Conservation (phyloP, 1,140 invertebrate genomes). For the Drosophila murphyi region DNA sequence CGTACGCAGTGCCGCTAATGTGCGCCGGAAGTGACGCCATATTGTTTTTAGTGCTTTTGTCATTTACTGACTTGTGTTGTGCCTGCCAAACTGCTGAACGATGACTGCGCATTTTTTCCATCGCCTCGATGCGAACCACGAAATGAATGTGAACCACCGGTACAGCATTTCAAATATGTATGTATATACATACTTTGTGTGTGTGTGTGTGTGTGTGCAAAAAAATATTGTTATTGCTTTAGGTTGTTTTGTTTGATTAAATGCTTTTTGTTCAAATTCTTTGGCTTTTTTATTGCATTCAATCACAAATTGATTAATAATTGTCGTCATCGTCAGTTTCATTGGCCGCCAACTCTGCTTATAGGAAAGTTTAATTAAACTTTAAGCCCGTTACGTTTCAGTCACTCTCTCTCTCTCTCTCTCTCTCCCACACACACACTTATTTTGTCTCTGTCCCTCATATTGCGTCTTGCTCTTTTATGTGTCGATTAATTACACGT, state of each 20-base stretch:
- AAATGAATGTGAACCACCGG: slow-evolving; percentile 4
- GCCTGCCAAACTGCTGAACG: slow-evolving; percentile 21
- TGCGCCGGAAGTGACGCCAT: slow-evolving; percentile 74
- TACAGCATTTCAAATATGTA: slow-evolving; percentile 58
- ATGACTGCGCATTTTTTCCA: slow-evolving; percentile 57
- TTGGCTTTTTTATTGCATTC: slow-evolving; percentile 36
- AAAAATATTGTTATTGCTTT: neutral
- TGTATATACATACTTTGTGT: neutral
- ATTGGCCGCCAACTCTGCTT: slow-evolving; percentile 47
- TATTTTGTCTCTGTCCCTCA: neutral
- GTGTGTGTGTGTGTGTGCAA: neutral
- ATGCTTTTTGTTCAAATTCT: slow-evolving; percentile 33
- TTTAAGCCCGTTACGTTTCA: slow-evolving; percentile 56
- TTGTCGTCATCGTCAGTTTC: slow-evolving; percentile 64
- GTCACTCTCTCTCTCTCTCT: neutral
- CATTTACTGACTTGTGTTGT: slow-evolving; percentile 50
- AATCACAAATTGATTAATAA: slow-evolving; percentile 79
- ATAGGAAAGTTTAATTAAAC: slow-evolving; percentile 73
- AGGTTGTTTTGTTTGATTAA: slow-evolving; percentile 19
- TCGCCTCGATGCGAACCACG: neutral
- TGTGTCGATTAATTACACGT: slow-evolving; percentile 79
- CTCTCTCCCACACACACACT: neutral
- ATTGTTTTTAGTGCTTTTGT: slow-evolving; percentile 75
- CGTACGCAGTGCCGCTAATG: slow-evolving; percentile 56
- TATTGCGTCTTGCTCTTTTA: slow-evolving; percentile 14